Evolutionary conservation across 2,888 invertebrate genomes (phyloP), one percentile per base, ranked within the genome.

Genomic region (Clivina fossor): DNA sequence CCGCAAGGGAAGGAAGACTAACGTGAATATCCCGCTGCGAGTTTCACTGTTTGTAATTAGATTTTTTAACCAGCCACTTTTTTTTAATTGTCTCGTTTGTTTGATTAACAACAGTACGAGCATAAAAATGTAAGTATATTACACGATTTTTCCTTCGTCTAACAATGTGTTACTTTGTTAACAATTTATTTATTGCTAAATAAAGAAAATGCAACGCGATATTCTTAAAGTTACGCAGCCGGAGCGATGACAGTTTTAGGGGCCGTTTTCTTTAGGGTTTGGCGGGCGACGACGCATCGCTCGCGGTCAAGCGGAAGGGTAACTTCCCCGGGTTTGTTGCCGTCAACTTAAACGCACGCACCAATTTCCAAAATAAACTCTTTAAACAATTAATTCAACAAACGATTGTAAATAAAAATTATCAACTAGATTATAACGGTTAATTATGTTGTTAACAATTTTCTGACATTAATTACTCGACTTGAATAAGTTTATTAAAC

Each of bases 61-160:
- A 47, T 47, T 47, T 47, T 47, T 47, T 47, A 40, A 41, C 5
- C 38, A 2, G 38, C 22, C 32, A n/a, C 24, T 41, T 41, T n/a
- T n/a, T n/a, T 44, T 40, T 40, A 19, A 30, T 15, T 30, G 44
- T 13, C 32, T 9, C 4, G 30, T 30, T 32, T 33, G 33, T 47
- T 47, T 33, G 47, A 47, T 47, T 47, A 47, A 13, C 18, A 32
- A 19, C 18, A n/a, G n/a, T n/a, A n/a, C n/a, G n/a, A n/a, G n/a
- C n/a, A n/a, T n/a, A n/a, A n/a, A n/a, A n/a, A n/a, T n/a, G n/a
- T n/a, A n/a, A n/a, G n/a, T n/a, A n/a, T n/a, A n/a, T n/a, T n/a
- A n/a, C n/a, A n/a, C n/a, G n/a, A n/a, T n/a, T n/a, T n/a, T n/a
- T n/a, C n/a, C n/a, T n/a, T n/a, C n/a, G n/a, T n/a, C n/a, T n/a